These are phyloP conservation scores for Chelonoidis abingdonii DNA, from an alignment of 2,113 vertebrate species.

Conservation along the genomic window DNA sequence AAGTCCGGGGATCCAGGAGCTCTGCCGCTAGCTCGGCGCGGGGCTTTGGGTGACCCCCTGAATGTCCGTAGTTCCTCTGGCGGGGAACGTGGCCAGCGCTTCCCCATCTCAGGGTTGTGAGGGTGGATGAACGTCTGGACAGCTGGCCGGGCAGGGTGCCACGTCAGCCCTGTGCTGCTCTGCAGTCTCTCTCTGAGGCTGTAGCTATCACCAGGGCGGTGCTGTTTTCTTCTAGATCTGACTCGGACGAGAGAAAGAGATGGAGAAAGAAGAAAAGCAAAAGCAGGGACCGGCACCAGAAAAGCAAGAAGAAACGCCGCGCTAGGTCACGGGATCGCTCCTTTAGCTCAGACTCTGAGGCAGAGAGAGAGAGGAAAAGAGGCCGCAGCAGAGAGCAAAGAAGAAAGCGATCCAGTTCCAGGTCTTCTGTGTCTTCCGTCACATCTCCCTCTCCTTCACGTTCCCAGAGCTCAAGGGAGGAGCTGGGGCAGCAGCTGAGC, in stretches of 20 bases:
- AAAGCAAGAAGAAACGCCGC: conserved; percentile 19
- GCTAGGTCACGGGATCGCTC: background rate
- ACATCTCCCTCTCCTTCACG: conserved; percentile 53
- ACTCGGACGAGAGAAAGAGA: conserved; percentile 55
- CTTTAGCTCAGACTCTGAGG: conserved; percentile 21
- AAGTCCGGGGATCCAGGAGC: too few species aligned
- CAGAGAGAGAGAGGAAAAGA: background rate
- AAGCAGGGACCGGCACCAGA: conserved; percentile 35
- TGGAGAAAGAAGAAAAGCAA: conserved; percentile 69
- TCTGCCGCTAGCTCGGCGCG: fast-evolving
- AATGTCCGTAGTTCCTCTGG: fast-evolving
- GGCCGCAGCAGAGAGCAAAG: conserved; percentile 22
- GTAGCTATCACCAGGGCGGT: background rate
- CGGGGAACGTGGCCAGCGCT: background rate
- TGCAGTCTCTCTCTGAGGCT: background rate
- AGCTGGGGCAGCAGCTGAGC: conserved; percentile 68
- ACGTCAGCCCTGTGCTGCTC: background rate
- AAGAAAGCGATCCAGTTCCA: conserved; percentile 61
- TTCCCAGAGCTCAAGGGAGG: conserved; percentile 41
- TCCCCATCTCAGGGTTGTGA: background rate
- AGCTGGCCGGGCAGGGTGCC: background rate
- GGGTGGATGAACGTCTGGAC: background rate
- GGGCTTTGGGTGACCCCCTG: fast-evolving
- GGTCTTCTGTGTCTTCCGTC: conserved; percentile 82
- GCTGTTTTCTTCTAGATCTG: conserved; percentile 32